A percentile compares a stretch with the other conserved stretches of the same genome.
Conservation (phyloP, 2,888 invertebrate genomes). For the Microdon myrmicae region DNA sequence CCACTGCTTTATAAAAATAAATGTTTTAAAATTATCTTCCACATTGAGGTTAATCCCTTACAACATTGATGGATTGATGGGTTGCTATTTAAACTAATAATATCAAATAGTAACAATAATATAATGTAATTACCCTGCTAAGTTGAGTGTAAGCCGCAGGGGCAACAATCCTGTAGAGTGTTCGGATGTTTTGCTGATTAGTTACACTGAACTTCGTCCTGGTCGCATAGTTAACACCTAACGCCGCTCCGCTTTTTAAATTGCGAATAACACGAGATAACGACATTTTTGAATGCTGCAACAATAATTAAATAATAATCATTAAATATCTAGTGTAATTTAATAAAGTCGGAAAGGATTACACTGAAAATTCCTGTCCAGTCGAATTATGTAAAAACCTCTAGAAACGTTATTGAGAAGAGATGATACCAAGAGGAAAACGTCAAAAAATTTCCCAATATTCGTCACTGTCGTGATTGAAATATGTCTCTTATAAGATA, state of each 20-base stretch:
- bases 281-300: slow-evolving; percentile 58
- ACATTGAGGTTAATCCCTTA: no score
- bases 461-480: no score
- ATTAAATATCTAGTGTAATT: slow-evolving; percentile 6
- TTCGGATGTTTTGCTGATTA: slow-evolving; percentile 60
- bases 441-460: no score
- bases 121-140: slow-evolving; percentile 54
- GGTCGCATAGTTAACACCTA: no score
- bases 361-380: slow-evolving; percentile 40
- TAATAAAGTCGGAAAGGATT: slow-evolving; percentile 19
- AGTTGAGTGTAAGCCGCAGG: slow-evolving; percentile 58
- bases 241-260: no score
- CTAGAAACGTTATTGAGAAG: no score
- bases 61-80: slow-evolving; percentile 27
- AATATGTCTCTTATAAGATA: no score
- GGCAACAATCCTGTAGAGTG: slow-evolving; percentile 60
- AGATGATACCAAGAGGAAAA: no score
- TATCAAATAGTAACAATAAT: background rate
- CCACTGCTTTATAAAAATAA: no score
- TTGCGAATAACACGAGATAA: slow-evolving; percentile 64
- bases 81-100: background rate
- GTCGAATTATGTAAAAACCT: slow-evolving; percentile 50
- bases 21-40: no score
- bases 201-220: no score
- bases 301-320: slow-evolving; percentile 1